Conservation (phyloP, 2,888 invertebrate species). For the Mesorhabditis spiculigera region DNA sequence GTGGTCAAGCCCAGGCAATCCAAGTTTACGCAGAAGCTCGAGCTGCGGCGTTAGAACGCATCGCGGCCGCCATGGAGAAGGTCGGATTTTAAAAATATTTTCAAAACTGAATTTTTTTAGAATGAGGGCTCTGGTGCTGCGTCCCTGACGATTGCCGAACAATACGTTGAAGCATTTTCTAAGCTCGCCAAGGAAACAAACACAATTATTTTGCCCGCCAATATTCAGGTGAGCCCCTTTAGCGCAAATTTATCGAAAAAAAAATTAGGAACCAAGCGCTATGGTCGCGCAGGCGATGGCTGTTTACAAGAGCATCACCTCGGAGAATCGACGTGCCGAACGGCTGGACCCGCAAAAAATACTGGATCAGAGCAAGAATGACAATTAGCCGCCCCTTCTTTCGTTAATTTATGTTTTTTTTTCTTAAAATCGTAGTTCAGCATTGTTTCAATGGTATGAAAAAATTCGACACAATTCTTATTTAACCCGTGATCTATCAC, state of each 20-base stretch:
- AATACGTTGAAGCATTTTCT: slow-evolving; percentile 89
- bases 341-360: no score
- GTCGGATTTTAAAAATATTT: slow-evolving; percentile 9
- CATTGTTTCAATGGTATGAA: no score
- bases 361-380: no score
- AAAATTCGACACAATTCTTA: no score
- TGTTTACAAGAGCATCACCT: slow-evolving; percentile 37
- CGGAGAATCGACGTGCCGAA: no score
- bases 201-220: slow-evolving; percentile 80
- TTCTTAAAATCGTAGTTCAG: no score
- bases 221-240: slow-evolving; percentile 14
- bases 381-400: no score
- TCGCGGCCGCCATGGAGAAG: slow-evolving; percentile 68
- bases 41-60: slow-evolving; percentile 75
- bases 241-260: no score
- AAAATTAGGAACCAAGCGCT: slow-evolving; percentile 24
- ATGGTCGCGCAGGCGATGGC: slow-evolving; percentile 53
- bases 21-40: slow-evolving; percentile 84
- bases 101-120: not conserved
- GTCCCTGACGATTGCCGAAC: slow-evolving; percentile 84
- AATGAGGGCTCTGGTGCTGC: slow-evolving; percentile 71
- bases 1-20: slow-evolving; percentile 80
- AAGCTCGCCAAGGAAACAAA: slow-evolving; percentile 88
- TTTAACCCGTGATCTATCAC: no score
- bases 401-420: no score